Percentiles rank a stretch among this genome's conserved stretches.
Conservation (phyloP, 2,797 vertebrate species). For the Picus viridis region DNA sequence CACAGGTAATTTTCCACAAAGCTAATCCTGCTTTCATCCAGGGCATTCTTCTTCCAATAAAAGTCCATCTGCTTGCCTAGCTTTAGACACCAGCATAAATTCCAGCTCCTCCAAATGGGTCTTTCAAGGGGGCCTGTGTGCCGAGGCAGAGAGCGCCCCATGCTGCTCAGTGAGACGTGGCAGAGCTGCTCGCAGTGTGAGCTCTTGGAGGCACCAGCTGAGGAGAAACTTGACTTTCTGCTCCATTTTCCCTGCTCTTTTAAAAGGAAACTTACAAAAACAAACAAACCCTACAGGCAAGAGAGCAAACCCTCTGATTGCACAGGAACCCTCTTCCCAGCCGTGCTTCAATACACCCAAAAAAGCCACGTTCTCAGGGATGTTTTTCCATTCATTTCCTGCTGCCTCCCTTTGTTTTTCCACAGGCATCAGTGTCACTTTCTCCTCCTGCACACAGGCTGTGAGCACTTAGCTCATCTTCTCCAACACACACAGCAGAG, state of each 20-base stretch:
- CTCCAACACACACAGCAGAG: not conserved
- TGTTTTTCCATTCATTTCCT: slow-evolving; percentile 50
- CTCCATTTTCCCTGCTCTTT: slow-evolving; percentile 19
- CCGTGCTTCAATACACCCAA: slow-evolving; percentile 42
- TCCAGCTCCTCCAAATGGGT: not conserved
- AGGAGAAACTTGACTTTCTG: slow-evolving; percentile 51
- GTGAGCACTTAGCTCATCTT: not conserved
- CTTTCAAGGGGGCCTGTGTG: slow-evolving; percentile 36
- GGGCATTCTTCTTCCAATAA: slow-evolving; percentile 32
- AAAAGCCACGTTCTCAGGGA: slow-evolving; percentile 60
- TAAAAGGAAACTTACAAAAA: slow-evolving; percentile 42
- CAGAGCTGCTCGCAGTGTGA: slow-evolving; percentile 48
- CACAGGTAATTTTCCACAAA: slow-evolving; percentile 70
- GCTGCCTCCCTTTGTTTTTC: slow-evolving; percentile 25
- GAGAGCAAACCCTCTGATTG: slow-evolving; percentile 46
- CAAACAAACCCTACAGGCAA: slow-evolving; percentile 51
- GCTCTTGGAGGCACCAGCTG: slow-evolving; percentile 44
- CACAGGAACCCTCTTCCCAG: not conserved
- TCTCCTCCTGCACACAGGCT: slow-evolving; percentile 32
- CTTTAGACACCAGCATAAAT: slow-evolving; percentile 35
- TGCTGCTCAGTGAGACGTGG: slow-evolving; percentile 35
- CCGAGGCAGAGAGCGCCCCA: slow-evolving; percentile 12
- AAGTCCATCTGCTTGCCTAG: slow-evolving; percentile 50
- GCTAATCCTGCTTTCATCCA: slow-evolving; percentile 53
- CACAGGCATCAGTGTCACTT: slow-evolving; percentile 3